Conservation (phyloP, 92 coral and sea anemone genomes). For the Meandrina meandrites region DNA sequence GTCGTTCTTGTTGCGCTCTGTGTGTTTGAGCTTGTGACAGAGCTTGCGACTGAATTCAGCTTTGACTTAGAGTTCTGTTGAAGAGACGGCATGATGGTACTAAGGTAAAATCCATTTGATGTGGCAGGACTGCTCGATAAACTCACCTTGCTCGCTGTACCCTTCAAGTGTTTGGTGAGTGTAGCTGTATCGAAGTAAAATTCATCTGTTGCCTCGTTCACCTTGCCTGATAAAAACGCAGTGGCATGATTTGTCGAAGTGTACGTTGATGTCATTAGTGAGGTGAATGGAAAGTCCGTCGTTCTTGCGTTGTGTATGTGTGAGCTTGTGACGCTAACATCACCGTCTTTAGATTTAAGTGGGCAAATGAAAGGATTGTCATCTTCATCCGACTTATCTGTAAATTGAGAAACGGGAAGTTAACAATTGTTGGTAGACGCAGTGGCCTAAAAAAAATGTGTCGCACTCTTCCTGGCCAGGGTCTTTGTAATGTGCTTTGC, state of each 20-base stretch:
- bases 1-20: too few species aligned
- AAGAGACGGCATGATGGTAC: background rate
- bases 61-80: background rate
- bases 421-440: background rate
- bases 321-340: background rate
- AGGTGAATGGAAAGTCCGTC: background rate
- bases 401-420: background rate
- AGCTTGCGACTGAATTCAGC: background rate
- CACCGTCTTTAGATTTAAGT: background rate
- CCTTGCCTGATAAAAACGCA: background rate
- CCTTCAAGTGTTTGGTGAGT: background rate
- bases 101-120: background rate
- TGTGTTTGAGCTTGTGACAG: too few species aligned
- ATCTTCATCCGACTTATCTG: background rate
- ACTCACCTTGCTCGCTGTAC: background rate
- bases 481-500: background rate
- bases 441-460: background rate
- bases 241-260: background rate
- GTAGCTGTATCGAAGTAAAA: background rate
- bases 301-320: background rate
- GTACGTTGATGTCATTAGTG: background rate
- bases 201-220: background rate
- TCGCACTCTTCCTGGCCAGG: background rate
- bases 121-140: background rate
- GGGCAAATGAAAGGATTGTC: background rate